phyloP scores from a whole-genome alignment of 1,140 invertebrate genomes.

The Drosophila kikkawai region DNA sequence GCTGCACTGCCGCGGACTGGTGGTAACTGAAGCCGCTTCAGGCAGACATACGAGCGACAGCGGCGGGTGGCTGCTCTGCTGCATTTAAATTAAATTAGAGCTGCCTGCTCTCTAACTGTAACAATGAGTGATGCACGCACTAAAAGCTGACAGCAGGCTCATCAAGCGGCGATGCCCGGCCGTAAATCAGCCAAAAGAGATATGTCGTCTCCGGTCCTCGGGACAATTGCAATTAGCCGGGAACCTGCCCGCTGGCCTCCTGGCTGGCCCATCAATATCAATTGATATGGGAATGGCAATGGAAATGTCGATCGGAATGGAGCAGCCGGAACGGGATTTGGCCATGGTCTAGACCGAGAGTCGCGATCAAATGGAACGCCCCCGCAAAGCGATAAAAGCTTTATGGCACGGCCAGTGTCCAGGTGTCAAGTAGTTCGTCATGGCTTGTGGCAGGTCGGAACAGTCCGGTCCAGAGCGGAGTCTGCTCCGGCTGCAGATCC shows the following conservation, averaged over 20 bases:
- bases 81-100: conserved; percentile 84
- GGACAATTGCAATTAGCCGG: conserved; percentile 69
- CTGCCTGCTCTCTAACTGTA: conserved; percentile 79
- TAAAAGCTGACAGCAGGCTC: conserved; percentile 67
- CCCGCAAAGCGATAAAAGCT: conserved; percentile 43
- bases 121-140: conserved; percentile 82
- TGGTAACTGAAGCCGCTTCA: conserved; percentile 43
- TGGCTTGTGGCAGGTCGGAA: conserved; percentile 62
- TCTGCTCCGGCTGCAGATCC: conserved; percentile 70
- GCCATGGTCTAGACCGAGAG: conserved; percentile 12
- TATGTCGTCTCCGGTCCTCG: conserved; percentile 46
- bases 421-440: conserved; percentile 79
- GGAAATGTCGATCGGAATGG: conserved; percentile 6
- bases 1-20: conserved; percentile 13
- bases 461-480: conserved; percentile 24
- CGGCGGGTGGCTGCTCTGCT: conserved; percentile 68
- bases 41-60: conserved; percentile 69
- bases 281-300: conserved; percentile 61
- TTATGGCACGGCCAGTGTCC: conserved; percentile 28
- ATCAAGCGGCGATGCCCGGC: conserved; percentile 51
- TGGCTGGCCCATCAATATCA: conserved; percentile 59
- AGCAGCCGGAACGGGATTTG: conserved; percentile 31
- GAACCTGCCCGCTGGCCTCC: conserved; percentile 20
- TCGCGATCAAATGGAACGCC: conserved; percentile 40
- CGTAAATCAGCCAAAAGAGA: conserved; percentile 64